phyloP scores from a whole-genome alignment of 1,140 invertebrate species.

The Drosophila jambulina region DNA sequence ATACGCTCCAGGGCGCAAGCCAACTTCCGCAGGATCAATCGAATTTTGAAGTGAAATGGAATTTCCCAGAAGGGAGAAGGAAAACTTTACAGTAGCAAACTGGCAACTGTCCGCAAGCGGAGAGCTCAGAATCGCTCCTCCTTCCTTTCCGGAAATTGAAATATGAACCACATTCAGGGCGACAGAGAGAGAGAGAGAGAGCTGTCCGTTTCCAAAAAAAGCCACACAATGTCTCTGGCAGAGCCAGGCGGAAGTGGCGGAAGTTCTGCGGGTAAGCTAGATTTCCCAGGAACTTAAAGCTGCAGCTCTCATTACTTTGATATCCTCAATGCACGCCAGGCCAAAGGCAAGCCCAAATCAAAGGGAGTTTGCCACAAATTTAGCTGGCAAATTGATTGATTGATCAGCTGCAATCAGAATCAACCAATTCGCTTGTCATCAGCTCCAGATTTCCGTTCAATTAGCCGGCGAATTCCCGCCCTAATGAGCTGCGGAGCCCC shows the following conservation, averaged over 20 bases:
- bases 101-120: conserved; percentile 17
- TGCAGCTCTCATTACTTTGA: conserved; percentile 20
- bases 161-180: conserved; percentile 64
- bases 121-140: conserved; percentile 29
- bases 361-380: conserved; percentile 16
- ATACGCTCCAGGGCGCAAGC: conserved; percentile 41
- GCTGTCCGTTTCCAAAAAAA: conserved; percentile 37
- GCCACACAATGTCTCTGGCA: conserved; percentile 27
- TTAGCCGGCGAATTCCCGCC: conserved; percentile 56
- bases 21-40: conserved; percentile 78
- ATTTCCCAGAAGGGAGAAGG: conserved; percentile 18
- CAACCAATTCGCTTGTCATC: conserved; percentile 56
- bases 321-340: conserved; percentile 17
- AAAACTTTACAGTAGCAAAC: conserved; percentile 29
- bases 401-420: conserved; percentile 69
- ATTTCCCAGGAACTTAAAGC: conserved; percentile 36
- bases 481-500: conserved; percentile 43
- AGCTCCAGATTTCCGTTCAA: conserved; percentile 70
- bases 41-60: conserved; percentile 50
- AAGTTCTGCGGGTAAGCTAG: conserved; percentile 43
- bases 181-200: neutral
- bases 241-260: conserved; percentile 43
- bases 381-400: conserved; percentile 66
- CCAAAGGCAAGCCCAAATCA: conserved; percentile 5
- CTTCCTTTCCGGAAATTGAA: conserved; percentile 71